These are phyloP conservation scores for Danio aesculapii DNA, from an alignment of 2,797 vertebrate species.

Conservation along the genomic window DNA sequence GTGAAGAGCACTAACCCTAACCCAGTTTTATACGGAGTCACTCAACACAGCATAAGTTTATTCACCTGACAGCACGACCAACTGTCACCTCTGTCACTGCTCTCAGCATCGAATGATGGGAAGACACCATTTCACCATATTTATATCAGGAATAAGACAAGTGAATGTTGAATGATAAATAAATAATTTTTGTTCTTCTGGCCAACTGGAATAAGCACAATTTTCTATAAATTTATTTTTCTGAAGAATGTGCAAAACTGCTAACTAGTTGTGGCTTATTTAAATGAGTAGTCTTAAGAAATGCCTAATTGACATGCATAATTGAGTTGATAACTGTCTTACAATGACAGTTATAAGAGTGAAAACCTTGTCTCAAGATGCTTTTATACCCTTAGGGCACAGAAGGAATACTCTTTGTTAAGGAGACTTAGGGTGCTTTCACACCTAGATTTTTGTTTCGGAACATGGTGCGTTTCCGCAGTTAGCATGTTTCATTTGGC, in stretches of 20 bases:
- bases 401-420: too few relatives aligned
- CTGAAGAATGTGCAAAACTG: not conserved
- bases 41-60: slow-evolving; percentile 7
- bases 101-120: slow-evolving; percentile 27
- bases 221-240: not conserved
- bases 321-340: too few relatives aligned
- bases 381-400: too few relatives aligned
- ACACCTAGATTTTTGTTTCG: too few relatives aligned
- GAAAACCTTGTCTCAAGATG: too few relatives aligned
- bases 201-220: not conserved
- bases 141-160: slow-evolving; percentile 40
- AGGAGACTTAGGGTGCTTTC: too few relatives aligned
- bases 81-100: slow-evolving; percentile 31
- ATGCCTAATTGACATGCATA: not conserved
- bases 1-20: not conserved
- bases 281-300: not conserved
- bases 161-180: slow-evolving; percentile 26
- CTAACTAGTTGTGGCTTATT: not conserved
- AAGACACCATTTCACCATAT: slow-evolving; percentile 38
- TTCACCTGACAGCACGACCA: not conserved
- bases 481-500: too few relatives aligned
- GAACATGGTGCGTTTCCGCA: too few relatives aligned
- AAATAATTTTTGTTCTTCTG: slow-evolving; percentile 17
- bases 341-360: too few relatives aligned
- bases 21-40: not conserved